Conservation (phyloP, 2,888 invertebrate species). For the Polydrusus cervinus region DNA sequence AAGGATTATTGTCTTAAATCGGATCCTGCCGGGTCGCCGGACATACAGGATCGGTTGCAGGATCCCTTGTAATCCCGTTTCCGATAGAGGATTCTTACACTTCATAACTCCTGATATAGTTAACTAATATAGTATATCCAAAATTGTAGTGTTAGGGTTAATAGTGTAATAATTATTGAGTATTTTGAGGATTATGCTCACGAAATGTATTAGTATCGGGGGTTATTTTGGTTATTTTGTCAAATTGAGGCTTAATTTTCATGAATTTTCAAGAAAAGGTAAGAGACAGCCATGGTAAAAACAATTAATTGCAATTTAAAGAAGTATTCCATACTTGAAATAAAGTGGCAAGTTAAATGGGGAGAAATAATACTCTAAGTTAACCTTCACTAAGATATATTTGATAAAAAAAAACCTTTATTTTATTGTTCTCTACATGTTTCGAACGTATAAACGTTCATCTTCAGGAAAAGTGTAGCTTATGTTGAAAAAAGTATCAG, state of each 20-base stretch:
- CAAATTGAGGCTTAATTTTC: background rate
- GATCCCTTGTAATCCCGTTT: constrained; percentile 54
- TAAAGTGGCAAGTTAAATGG: no score
- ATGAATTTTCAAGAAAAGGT: background rate
- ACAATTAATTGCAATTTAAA: no score
- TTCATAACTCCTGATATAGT: constrained; percentile 56
- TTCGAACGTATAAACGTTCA: no score
- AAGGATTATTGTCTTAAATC: constrained; percentile 56
- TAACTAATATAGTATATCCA: constrained; percentile 52
- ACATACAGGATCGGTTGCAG: constrained; percentile 44
- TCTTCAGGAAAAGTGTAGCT: no score
- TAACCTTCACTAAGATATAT: no score
- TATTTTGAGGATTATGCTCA: constrained; percentile 12
- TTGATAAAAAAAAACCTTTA: no score
- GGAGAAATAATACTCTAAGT: no score
- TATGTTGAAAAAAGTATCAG: no score
- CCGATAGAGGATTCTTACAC: constrained; percentile 57
- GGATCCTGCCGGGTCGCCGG: constrained; percentile 51
- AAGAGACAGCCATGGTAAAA: no score
- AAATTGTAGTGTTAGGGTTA: constrained; percentile 47
- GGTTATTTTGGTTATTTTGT: background rate
- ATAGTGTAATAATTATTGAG: constrained; percentile 49
- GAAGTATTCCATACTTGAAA: no score
- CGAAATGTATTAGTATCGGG: background rate
- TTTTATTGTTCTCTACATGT: no score